Evolutionary conservation across 2,888 invertebrate species (phyloP), one percentile per base, ranked within the genome.

Genomic region (Dolomedes plantarius): DNA sequence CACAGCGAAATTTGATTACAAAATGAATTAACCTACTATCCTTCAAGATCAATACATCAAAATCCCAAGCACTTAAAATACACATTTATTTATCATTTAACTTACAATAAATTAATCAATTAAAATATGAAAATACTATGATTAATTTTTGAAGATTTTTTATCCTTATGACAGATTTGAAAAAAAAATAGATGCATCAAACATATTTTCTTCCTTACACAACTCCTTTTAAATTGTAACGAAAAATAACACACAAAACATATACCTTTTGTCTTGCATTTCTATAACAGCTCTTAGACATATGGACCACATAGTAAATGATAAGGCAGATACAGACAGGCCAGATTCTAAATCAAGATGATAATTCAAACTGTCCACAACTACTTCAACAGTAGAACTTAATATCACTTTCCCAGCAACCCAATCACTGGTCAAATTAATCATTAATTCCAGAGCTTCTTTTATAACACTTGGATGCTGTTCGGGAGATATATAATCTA

Each of bases 301-400:
- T 7, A 86, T 36, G 1, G 85, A 86, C 19, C 68, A 32, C 64
- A 69, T 29, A 7, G 74, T 79, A 1, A 86, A 74, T 27, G 85
- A 67, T 0, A 36, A 1, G 9, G 78, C 85, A 32, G 41, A 28
- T 13, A 46, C 28, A 28, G 78, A 74, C 28, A 75, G 32, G 7
- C 85, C 68, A 1, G 36, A 41, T 19, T 74, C 27, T 23, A 50
- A 62, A 16, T 74, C 36, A 27, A 79, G 28, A 28, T 27, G 62
- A 41, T 32, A n/a, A 19, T 50, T 13, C 13, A 86, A 69, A 5
- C 36, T 46, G 23, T 69, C 50, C 13, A 86, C 13, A 1, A n/a
- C 36, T 13, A 13, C 7, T 6, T n/a, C 28, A 23, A 19, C 5
- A 19, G 11, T 1, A 0, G 62, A 29, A 69, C 67, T 64, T 9